Evolutionary conservation across 2,888 invertebrate species (phyloP), one percentile per base, ranked within the genome.

Genomic region (Chironomus riparius): DNA sequence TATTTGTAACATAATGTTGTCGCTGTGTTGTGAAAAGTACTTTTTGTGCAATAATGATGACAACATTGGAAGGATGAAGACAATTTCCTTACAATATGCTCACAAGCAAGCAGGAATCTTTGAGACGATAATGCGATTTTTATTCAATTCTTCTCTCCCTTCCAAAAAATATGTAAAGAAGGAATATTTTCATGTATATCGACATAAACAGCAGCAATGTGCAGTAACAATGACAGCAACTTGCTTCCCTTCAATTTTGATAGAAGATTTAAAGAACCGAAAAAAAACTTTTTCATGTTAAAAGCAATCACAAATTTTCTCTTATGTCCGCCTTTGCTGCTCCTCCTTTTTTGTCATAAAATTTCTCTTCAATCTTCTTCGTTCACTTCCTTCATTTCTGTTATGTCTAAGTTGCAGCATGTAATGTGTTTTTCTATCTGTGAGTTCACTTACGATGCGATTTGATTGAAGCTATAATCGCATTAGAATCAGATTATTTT

Each of bases 391-490:
- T 15, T 50, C 50, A 50, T 50, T n/a, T 15, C 50, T 56, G 56
- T 50, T 56, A 56, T 56, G 15, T 56, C 15, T 56, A 56, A 56
- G n/a, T n/a, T 56, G 56, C 56, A 38, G 38, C 38, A 38, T 38
- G 38, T 38, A 38, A 38, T 38, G 38, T 38, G 10, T 38, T 38
- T 38, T 38, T 38, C 38, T 38, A 10, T 38, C 38, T 38, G 7
- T 10, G 10, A 56, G 24, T 18, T 56, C 56, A 56, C 56, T 56
- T 56, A 18, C 56, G 15, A 15, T 50, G 70, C 56, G 22, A 24
- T 70, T 24, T 48, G 70, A 70, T 70, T 70, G 70, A 70, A 70
- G 56, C 70, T 70, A 24, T 70, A 70, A 70, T 70, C 70, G 70
- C 22, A 50, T 70, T 70, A 50, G 21, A 70, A 70, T 70, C 70